phyloP scores from a whole-genome alignment of 2,888 invertebrate species.

The Drosophila eohydei region DNA sequence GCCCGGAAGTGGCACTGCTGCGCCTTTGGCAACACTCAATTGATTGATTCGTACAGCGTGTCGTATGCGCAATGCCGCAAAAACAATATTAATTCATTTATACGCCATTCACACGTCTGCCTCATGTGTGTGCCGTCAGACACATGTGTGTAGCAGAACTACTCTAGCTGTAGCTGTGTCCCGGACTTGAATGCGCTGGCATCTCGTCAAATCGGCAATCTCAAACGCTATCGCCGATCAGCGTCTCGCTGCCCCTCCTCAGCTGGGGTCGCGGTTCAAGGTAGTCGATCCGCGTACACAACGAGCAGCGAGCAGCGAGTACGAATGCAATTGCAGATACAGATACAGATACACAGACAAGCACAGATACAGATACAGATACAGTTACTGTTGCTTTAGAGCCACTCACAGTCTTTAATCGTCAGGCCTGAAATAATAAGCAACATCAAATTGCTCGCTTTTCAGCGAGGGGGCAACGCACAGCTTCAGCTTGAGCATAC shows the following conservation, averaged over 20 bases:
- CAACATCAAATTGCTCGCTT: slow-evolving; percentile 62
- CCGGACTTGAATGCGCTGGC: slow-evolving; percentile 34
- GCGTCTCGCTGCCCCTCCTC: neutral
- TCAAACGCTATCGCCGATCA: slow-evolving; percentile 40
- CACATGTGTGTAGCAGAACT: too few relatives aligned
- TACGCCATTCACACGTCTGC: neutral
- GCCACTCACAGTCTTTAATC: slow-evolving; percentile 51
- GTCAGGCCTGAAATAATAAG: slow-evolving; percentile 58
- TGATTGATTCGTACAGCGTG: slow-evolving; percentile 26
- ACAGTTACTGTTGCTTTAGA: slow-evolving; percentile 18
- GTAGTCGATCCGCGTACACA: slow-evolving; percentile 30
- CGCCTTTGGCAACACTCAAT: slow-evolving; percentile 8
- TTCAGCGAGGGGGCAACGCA: slow-evolving; percentile 30
- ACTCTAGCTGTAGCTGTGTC: slow-evolving; percentile 6
- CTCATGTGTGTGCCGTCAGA: slow-evolving; percentile 8
- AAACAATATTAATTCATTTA: slow-evolving; percentile 40
- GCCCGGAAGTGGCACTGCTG: slow-evolving; percentile 2
- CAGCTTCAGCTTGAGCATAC: slow-evolving; percentile 10
- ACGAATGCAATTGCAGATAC: slow-evolving; percentile 14
- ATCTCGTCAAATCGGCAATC: slow-evolving; percentile 42
- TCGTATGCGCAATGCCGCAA: slow-evolving; percentile 42
- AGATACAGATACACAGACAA: slow-evolving; percentile 1
- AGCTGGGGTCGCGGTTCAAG: slow-evolving; percentile 62
- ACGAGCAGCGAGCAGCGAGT: neutral
- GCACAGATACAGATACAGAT: slow-evolving; percentile 9